phyloP scores from a whole-genome alignment of 2,888 invertebrate species.

The Lamellibrachia satsuma region DNA sequence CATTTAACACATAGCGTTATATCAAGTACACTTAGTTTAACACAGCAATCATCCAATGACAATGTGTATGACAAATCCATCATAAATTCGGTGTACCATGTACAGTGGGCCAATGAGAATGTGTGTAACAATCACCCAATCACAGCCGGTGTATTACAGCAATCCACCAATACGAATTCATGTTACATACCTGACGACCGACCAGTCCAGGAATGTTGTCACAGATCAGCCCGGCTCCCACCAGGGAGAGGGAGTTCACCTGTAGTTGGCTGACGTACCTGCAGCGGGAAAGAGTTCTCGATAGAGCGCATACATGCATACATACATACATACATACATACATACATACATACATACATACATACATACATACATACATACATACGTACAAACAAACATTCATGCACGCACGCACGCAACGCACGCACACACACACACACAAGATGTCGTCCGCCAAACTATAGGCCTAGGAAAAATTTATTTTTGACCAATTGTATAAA shows the following conservation, averaged over 20 bases:
- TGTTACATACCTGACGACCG: conserved; percentile 52
- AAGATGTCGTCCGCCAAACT: not conserved
- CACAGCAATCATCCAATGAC: not conserved
- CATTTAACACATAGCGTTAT: not conserved
- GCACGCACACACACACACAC: not conserved
- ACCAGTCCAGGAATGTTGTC: conserved; percentile 66
- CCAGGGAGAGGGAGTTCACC: conserved; percentile 41
- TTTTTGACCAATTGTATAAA: no score
- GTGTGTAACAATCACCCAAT: not conserved
- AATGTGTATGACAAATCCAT: not conserved
- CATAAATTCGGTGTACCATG: not conserved
- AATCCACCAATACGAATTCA: not conserved
- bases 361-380: conserved; percentile 8
- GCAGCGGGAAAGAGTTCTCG: not conserved
- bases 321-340: not conserved
- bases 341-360: no score
- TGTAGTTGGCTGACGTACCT: conserved; percentile 42
- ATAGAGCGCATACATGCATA: not conserved
- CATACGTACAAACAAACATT: not conserved
- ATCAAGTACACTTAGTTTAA: not conserved
- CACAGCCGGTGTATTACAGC: not conserved
- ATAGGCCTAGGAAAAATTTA: no score
- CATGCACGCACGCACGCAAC: not conserved
- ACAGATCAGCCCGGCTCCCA: conserved; percentile 62
- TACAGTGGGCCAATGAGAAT: not conserved